Evolutionary conservation across 2,888 invertebrate species (phyloP), one percentile per base, ranked within the genome.

Genomic region (Timema cristinae): DNA sequence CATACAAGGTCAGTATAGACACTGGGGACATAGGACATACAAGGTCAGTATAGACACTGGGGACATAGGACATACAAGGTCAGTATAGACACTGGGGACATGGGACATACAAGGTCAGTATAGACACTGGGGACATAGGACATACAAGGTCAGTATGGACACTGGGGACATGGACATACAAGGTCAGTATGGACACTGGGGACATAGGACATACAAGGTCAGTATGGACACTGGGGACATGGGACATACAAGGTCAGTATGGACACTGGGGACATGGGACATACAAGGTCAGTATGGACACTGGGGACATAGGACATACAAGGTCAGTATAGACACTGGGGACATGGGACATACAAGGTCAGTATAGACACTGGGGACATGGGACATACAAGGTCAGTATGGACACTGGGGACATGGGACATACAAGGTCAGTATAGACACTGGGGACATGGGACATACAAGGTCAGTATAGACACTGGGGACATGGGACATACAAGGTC

Each of bases 101-200:
- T 32, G 4, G 32, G 32, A 32, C 32, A 32, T 32, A 32, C 32
- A 32, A n/a, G n/a, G n/a, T n/a, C n/a, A n/a, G 71, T 90, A 91
- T 90, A 91, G 83, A 68, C 86, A 86, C 75, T 77, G 70, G 66
- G 50, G 73, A 70, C 68, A 70, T 54, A 66, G 32, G 32, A 32
- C 32, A 32, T 32, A 32, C 32, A 32, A 1, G 1, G 32, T 32
- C 32, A 32, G 32, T 32, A 32, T 32, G 4, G 32, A 32, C 32
- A 32, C 32, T 32, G 32, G 32, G 32, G 32, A 32, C 32, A 32
- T 32, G 32, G 32, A 32, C 32, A 32, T 32, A 32, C 32, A 32
- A n/a, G n/a, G n/a, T n/a, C n/a, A n/a, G 71, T 90, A 91, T 90
- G 91, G 83, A 68, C 86, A 86, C 75, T 77, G 70, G 66, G 50